Percentiles rank a stretch among this genome's conserved stretches.
phyloP scores from a whole-genome alignment of 2,888 invertebrate species.

The Caenorhabditis afra region DNA sequence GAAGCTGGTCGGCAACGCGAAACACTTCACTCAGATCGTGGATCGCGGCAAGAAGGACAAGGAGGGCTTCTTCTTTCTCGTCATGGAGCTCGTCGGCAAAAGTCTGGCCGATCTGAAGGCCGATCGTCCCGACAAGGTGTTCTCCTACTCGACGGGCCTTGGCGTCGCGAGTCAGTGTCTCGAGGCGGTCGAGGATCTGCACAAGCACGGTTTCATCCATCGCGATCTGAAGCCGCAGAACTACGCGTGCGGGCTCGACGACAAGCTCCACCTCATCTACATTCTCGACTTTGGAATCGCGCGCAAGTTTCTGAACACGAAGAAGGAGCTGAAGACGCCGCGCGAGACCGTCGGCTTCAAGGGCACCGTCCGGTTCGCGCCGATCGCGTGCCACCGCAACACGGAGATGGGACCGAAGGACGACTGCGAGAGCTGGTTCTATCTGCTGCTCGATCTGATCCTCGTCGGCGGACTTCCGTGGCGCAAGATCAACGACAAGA shows the following conservation, averaged over 20 bases:
- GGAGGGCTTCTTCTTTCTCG: conserved; percentile 69
- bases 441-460: conserved; percentile 74
- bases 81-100: conserved; percentile 75
- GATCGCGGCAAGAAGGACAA: conserved; percentile 73
- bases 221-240: conserved; percentile 76
- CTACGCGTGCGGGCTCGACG: conserved; percentile 70
- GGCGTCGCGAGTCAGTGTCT: conserved; percentile 72
- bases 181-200: conserved; percentile 76
- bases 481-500: conserved; percentile 66
- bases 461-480: conserved; percentile 70
- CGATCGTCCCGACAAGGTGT: conserved; percentile 62
- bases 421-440: conserved; percentile 78
- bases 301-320: conserved; percentile 66
- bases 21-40: conserved; percentile 73
- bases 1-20: conserved; percentile 63
- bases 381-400: conserved; percentile 70
- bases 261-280: conserved; percentile 65
- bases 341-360: conserved; percentile 67
- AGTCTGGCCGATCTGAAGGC: conserved; percentile 71
- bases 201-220: conserved; percentile 76
- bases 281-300: conserved; percentile 78
- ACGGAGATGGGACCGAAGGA: conserved; percentile 73
- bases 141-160: conserved; percentile 70
- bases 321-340: conserved; percentile 68
- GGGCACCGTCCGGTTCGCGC: conserved; percentile 77